A percentile compares a stretch with the other conserved stretches of the same genome.
Evolutionary conservation across 1,140 invertebrate species (phyloP).

Genomic region (Hirudo medicinalis): DNA sequence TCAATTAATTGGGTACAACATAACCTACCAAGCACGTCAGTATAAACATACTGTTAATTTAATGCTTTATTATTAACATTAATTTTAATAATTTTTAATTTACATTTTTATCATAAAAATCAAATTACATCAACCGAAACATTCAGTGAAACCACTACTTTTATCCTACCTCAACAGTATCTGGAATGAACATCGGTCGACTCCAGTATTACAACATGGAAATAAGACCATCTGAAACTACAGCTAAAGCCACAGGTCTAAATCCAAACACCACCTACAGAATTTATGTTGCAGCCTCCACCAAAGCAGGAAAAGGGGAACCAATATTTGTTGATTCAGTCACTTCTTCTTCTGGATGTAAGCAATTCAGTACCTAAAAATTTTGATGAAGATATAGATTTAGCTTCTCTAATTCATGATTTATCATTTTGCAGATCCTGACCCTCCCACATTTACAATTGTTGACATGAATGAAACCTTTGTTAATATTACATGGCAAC

Average conservation of each 20-base stretch:
- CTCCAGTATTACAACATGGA: slow-evolving; percentile 62
- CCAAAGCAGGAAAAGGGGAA: slow-evolving; percentile 63
- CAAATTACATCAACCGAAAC: not conserved
- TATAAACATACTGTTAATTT: slow-evolving; percentile 6
- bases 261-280: slow-evolving; percentile 75
- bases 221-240: slow-evolving; percentile 56
- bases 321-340: slow-evolving; percentile 31
- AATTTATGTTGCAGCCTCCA: slow-evolving; percentile 64
- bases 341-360: slow-evolving; percentile 29
- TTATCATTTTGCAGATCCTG: slow-evolving; percentile 48
- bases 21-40: slow-evolving; percentile 72
- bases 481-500: slow-evolving; percentile 33
- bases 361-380: slow-evolving; percentile 20
- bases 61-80: too few species aligned
- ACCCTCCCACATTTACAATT: slow-evolving; percentile 60
- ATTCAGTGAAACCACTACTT: not conserved
- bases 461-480: slow-evolving; percentile 68
- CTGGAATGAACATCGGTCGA: slow-evolving; percentile 45
- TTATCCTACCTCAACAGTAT: slow-evolving; percentile 26
- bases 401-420: not conserved
- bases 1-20: slow-evolving; percentile 74
- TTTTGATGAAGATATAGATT: too few species aligned
- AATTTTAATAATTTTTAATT: too few species aligned
- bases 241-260: slow-evolving; percentile 69
- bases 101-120: not conserved